A percentile compares a stretch with the other conserved stretches of the same genome.
Evolutionary conservation across 2,797 vertebrate species (phyloP).

Genomic region (Martes flavigula): DNA sequence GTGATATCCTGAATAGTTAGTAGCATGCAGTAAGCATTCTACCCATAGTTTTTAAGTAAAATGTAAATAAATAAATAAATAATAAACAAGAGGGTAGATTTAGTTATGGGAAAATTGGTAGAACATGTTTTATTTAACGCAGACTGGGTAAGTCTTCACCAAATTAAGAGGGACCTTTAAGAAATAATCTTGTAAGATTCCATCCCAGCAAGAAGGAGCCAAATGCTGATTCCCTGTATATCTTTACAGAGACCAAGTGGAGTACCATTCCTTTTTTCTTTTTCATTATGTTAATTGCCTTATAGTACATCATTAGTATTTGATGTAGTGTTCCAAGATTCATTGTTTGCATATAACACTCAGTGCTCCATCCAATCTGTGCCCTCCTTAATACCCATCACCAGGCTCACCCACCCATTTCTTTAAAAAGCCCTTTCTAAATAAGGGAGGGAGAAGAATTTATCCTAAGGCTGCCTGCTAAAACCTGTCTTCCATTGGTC

Average conservation of each 20-base stretch:
- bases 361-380: no score
- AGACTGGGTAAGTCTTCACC: neutral
- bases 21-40: neutral
- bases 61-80: neutral
- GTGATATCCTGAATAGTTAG: neutral
- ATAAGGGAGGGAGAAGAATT: neutral
- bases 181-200: neutral
- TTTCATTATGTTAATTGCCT: no score
- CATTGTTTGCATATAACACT: no score
- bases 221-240: neutral
- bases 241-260: no score
- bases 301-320: no score
- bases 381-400: no score
- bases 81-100: neutral
- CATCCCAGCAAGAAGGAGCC: neutral
- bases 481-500: neutral
- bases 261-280: neutral
- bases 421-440: neutral
- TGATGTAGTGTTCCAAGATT: no score
- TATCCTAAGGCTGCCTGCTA: neutral
- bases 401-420: no score
- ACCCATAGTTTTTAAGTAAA: neutral
- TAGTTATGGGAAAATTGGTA: neutral
- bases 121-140: neutral
- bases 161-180: neutral